A percentile compares a stretch with the other conserved stretches of the same genome.
Conservation (phyloP, 2,113 vertebrate species). For the Recurvirostra avosetta region DNA sequence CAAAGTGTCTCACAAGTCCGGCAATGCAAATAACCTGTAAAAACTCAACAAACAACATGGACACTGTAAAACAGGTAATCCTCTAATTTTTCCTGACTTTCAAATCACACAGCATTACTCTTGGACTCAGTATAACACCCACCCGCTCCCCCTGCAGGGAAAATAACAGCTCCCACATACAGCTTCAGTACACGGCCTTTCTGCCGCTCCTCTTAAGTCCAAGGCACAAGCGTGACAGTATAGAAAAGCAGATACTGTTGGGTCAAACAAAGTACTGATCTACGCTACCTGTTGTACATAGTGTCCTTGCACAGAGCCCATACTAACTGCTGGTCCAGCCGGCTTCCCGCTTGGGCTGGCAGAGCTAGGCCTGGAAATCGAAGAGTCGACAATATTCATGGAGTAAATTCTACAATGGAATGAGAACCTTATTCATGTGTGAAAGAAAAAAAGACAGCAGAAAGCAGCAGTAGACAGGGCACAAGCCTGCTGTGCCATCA, state of each 20-base stretch:
- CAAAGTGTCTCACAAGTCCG: not conserved
- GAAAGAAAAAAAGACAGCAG: conserved; percentile 14
- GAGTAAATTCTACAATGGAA: conserved; percentile 68
- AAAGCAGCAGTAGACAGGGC: conserved; percentile 8
- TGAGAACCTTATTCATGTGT: conserved; percentile 59
- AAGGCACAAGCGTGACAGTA: not conserved
- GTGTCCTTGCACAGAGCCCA: conserved; percentile 89
- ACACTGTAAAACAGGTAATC: not conserved
- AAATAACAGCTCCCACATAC: not conserved
- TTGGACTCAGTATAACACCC: not conserved
- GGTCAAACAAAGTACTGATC: not conserved
- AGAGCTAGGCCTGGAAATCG: conserved; percentile 91
- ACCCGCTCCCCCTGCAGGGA: not conserved
- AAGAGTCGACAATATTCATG: conserved; percentile 77
- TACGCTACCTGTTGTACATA: conserved; percentile 90
- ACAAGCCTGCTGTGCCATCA: rapidly evolving
- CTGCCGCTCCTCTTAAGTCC: not conserved
- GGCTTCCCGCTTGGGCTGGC: conserved; percentile 95
- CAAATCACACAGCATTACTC: not conserved
- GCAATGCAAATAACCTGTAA: not conserved
- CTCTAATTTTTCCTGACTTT: not conserved
- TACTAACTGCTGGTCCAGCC: conserved; percentile 82
- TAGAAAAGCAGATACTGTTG: not conserved
- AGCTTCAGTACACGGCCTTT: not conserved
- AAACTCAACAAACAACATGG: not conserved